phyloP scores from a whole-genome alignment of 2,113 vertebrate species.

The Mionectes macconnelli region DNA sequence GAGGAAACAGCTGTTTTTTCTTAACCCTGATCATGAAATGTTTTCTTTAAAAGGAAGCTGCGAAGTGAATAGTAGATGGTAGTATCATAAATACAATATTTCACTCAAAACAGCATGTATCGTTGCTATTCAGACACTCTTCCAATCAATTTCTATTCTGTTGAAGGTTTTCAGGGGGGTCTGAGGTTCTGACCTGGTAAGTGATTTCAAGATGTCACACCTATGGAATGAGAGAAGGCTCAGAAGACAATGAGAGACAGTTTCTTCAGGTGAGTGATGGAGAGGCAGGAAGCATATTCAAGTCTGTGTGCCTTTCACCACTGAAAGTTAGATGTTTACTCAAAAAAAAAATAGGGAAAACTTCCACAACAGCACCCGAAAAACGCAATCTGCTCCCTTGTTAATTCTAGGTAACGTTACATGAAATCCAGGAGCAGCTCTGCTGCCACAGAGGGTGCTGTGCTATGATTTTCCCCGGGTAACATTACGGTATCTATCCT shows the following conservation, averaged over 20 bases:
- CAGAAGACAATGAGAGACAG: not conserved
- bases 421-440: not conserved
- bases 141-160: not conserved
- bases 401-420: not conserved
- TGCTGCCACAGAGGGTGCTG: not conserved
- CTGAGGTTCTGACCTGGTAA: not conserved
- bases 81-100: slow-evolving; percentile 27
- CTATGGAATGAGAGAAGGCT: not conserved
- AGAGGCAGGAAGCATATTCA: not conserved
- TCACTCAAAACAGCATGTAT: not conserved
- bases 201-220: not conserved
- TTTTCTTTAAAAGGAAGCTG: slow-evolving; percentile 49
- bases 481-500: not conserved
- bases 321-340: not conserved
- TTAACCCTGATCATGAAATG: slow-evolving; percentile 22
- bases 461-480: not conserved
- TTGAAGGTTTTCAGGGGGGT: not conserved
- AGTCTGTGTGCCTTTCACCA: not conserved
- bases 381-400: not conserved
- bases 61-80: slow-evolving; percentile 38
- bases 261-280: not conserved
- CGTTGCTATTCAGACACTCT: not conserved
- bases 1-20: slow-evolving; percentile 21
- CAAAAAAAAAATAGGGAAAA: not conserved
- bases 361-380: not conserved